phyloP scores from a whole-genome alignment of 1,140 invertebrate genomes.

The Rhopalosiphum padi region DNA sequence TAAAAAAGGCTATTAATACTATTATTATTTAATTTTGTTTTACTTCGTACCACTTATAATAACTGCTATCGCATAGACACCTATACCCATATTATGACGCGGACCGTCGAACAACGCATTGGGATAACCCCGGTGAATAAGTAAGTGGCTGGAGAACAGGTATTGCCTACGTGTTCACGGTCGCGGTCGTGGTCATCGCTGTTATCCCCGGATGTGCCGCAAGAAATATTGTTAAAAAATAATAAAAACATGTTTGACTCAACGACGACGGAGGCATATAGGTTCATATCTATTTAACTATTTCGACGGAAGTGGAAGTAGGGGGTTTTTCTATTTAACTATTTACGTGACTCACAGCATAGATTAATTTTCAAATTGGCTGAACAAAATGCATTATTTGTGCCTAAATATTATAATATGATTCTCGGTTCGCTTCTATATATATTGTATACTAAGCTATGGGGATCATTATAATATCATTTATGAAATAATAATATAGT shows the following conservation, averaged over 20 bases:
- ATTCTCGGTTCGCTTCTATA: neutral
- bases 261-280: neutral
- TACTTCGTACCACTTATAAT: neutral
- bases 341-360: neutral
- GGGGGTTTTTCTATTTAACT: neutral
- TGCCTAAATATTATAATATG: neutral
- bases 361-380: neutral
- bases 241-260: neutral
- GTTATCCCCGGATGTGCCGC: neutral
- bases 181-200: neutral
- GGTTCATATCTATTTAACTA: no score
- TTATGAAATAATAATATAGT: neutral
- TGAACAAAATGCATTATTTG: neutral
- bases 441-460: neutral
- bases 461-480: neutral
- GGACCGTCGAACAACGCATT: neutral
- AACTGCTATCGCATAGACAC: neutral
- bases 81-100: neutral
- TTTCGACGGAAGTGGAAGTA: no score
- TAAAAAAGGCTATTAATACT: neutral
- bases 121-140: neutral
- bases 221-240: neutral
- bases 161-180: neutral
- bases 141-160: neutral
- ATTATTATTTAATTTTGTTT: neutral